Evolutionary conservation across 2,113 vertebrate species (phyloP), one percentile per base, ranked within the genome.

Genomic region (Triplophysa rosa): DNA sequence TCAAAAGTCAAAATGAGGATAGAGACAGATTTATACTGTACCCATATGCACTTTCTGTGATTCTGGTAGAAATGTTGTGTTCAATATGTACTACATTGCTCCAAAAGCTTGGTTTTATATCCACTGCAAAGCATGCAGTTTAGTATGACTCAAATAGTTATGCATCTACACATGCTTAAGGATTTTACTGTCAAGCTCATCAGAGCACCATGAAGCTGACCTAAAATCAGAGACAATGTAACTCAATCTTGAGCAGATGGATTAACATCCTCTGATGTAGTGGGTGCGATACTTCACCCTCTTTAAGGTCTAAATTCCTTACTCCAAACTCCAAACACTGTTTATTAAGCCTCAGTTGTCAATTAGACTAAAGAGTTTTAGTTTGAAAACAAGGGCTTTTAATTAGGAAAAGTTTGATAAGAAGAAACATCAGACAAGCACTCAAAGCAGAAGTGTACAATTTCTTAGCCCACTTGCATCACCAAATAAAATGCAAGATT

Each of bases 291-390:
- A 65, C 40, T 67, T 77, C 69, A 78, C 59, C 45, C n/a, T 24
- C 11, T 68, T 52, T 78, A 82, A 78, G 77, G 80, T 84, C 78
- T 4, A 84, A 63, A 80, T 10, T 56, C 24, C 21, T 68, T 69
- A 77, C 71, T 80, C 61, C 5, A 37, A 37, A 77, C 71, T 80
- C 61, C 5, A 37, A 37, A 37, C 33, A 37, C 33, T 37, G 5
- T 37, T 37, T 37, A 37, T 37, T 7, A 37, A 37, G 33, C 33
- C 33, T 52, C 45, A 40, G 33, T 61, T 73, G 58, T 76, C 72
- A 54, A 66, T 74, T 62, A 75, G 37, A 63, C 40, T 33, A 23
- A 14, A 59, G 4, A 67, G 40, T 45, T 40, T 71, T 79, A 59
- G 24, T 29, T 47, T 29, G 21, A 42, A 29, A 77, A 69, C 67